phyloP scores from a whole-genome alignment of 2,797 vertebrate genomes.

The Halcyon leucocephala region DNA sequence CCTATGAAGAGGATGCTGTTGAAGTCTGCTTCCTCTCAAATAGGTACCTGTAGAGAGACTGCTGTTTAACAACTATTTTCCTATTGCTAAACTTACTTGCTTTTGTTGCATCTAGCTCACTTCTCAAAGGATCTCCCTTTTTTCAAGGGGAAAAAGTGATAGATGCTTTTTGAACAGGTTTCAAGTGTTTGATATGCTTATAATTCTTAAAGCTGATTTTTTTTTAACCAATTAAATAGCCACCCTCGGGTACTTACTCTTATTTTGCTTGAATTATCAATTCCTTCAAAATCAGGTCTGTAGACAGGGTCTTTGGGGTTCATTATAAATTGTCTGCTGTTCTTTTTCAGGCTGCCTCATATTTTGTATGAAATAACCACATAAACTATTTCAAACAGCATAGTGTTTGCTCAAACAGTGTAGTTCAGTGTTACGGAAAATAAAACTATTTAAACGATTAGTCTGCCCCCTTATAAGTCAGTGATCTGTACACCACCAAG shows the following conservation, averaged over 20 bases:
- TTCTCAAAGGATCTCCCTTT: neutral
- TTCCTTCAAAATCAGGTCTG: neutral
- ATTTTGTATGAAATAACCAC: neutral
- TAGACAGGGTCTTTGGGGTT: neutral
- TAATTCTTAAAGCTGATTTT: neutral
- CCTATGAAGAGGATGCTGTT: neutral
- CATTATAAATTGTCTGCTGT: neutral
- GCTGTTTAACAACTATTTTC: neutral
- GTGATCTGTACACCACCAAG: neutral
- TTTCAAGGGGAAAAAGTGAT: neutral
- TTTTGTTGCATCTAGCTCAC: neutral
- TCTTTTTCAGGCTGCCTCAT: neutral
- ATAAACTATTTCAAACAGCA: neutral
- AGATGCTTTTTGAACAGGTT: neutral
- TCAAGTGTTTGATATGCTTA: neutral
- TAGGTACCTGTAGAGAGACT: neutral
- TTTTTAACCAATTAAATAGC: neutral
- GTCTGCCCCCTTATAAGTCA: neutral
- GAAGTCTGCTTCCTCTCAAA: neutral
- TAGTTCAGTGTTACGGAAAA: neutral
- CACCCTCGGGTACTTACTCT: neutral
- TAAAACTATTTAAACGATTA: neutral
- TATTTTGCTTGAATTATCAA: neutral
- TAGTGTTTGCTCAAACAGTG: neutral
- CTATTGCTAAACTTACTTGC: neutral